Conservation (phyloP, 1,140 invertebrate species). For the roundworm (Caenorhabditis elegans) region WBcel235 BX284605.5:9998001-9998500, state of each 20-base stretch:
- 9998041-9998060: conserved; percentile 44
- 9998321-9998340: not conserved
- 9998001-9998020: conserved; percentile 3
- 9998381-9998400: conserved; percentile 14
- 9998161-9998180: conserved; percentile 1
- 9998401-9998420: not conserved
- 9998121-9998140: conserved; percentile 47
- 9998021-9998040: conserved; percentile 35
- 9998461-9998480: not conserved
- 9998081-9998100: conserved; percentile 41
- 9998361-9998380: too few species aligned
- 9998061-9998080: conserved; percentile 43
- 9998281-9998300: not conserved
- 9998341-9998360: not conserved
- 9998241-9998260: not conserved
- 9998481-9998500: too few species aligned
- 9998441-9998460: not conserved
- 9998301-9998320: not conserved
- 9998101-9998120: conserved; percentile 53
- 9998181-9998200: not conserved
- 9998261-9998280: conserved; percentile 24
- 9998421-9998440: conserved; percentile 16
- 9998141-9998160: conserved; percentile 20
- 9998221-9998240: not conserved
- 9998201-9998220: conserved; percentile 10